These are phyloP conservation scores for Poicephalus gulielmi DNA, from an alignment of 2,113 vertebrate species.

Conservation along the genomic window DNA sequence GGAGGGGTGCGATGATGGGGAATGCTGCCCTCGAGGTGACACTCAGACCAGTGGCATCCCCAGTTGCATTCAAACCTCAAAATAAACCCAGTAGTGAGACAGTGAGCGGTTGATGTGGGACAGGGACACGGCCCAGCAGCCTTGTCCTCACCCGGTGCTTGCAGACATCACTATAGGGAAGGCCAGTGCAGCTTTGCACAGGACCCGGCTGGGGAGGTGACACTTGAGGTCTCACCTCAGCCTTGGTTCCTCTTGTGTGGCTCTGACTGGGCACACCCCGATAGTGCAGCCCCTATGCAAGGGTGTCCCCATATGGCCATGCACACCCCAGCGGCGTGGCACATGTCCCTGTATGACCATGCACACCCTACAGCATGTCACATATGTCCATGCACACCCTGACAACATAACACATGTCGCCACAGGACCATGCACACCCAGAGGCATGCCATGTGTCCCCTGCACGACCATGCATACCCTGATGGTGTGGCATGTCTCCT, in stretches of 20 bases:
- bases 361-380: not conserved
- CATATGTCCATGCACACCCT: not conserved
- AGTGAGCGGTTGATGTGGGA: rapidly evolving
- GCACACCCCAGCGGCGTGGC: rapidly evolving
- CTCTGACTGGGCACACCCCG: not conserved
- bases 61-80: not conserved
- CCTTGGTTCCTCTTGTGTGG: not conserved
- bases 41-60: not conserved
- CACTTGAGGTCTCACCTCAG: rapidly evolving
- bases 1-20: not conserved
- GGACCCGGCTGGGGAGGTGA: not conserved
- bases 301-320: not conserved
- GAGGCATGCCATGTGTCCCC: not conserved
- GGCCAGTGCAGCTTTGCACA: rapidly evolving
- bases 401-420: not conserved
- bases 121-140: not conserved
- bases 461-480: rapidly evolving
- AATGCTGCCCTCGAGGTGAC: not conserved
- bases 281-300: not conserved
- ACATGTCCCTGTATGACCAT: not conserved
- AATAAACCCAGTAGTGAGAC: no score
- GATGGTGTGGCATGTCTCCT: not conserved
- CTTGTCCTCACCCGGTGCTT: rapidly evolving
- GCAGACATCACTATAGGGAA: rapidly evolving
- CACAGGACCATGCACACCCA: not conserved